phyloP scores from a whole-genome alignment of 2,113 vertebrate species.

The Equus quagga region DNA sequence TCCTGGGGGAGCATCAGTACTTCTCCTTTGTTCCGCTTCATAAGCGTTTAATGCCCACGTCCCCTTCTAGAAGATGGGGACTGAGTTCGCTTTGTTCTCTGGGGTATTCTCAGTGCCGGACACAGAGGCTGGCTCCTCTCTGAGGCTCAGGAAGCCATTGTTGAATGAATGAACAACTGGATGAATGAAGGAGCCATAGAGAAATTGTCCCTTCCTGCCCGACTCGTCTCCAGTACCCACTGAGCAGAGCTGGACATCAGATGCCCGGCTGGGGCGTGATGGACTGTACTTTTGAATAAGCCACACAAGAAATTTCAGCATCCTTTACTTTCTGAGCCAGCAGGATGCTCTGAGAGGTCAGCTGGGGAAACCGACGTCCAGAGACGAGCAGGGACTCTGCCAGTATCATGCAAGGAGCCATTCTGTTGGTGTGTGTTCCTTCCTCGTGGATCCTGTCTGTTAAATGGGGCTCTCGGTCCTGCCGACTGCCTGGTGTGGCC shows the following conservation, averaged over 20 bases:
- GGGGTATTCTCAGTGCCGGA: background rate
- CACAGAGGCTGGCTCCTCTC: background rate
- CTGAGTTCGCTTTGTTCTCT: background rate
- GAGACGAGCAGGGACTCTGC: background rate
- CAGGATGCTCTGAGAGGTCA: background rate
- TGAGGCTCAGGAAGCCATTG: background rate
- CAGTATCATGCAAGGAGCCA: background rate
- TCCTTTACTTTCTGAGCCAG: background rate
- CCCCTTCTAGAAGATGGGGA: background rate
- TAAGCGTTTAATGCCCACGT: background rate
- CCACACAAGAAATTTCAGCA: background rate
- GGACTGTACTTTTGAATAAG: background rate
- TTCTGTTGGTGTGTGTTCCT: background rate
- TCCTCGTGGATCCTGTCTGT: background rate
- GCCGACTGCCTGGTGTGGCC: accelerated
- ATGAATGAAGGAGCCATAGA: background rate
- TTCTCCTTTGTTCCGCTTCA: background rate
- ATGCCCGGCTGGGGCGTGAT: background rate
- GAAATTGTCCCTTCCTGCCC: background rate
- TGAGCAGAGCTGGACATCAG: background rate
- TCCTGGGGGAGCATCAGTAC: background rate
- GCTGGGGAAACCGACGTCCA: constrained; percentile 6
- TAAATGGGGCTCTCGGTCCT: background rate
- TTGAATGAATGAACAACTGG: background rate
- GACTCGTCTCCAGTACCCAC: background rate